phyloP scores from a whole-genome alignment of 2,113 vertebrate genomes.

The Percopsis transmontana region DNA sequence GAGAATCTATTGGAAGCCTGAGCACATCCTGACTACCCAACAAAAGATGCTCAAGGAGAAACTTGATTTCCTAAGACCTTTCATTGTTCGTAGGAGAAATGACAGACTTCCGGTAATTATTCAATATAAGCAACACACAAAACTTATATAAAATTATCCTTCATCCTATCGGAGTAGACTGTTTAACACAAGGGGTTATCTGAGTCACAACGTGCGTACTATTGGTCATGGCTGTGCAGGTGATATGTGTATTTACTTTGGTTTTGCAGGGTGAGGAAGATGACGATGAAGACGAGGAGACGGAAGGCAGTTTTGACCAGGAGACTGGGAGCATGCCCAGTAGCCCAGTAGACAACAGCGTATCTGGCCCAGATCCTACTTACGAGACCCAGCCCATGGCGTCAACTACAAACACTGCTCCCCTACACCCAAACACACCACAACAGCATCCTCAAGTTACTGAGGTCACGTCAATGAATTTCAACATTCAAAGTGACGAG shows the following conservation, averaged over 20 bases:
- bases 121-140: no score
- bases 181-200: background rate
- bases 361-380: slow-evolving; percentile 2
- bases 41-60: slow-evolving; percentile 44
- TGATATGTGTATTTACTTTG: background rate
- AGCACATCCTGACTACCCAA: slow-evolving; percentile 25
- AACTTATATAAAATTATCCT: background rate
- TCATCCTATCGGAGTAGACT: background rate
- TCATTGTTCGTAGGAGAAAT: slow-evolving; percentile 24
- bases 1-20: slow-evolving; percentile 28
- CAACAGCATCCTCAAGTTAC: slow-evolving; percentile 4
- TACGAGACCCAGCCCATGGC: slow-evolving; percentile 2
- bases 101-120: slow-evolving; percentile 18
- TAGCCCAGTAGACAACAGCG: slow-evolving; percentile 14
- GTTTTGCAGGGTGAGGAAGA: slow-evolving; percentile 32
- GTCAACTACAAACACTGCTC: background rate
- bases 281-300: slow-evolving; percentile 32
- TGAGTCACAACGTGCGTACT: background rate
- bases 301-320: slow-evolving; percentile 36
- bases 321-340: slow-evolving; percentile 28
- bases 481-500: background rate
- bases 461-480: slow-evolving; percentile 23
- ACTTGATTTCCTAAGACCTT: slow-evolving; percentile 38
- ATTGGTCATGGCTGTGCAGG: background rate
- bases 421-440: background rate